phyloP scores from a whole-genome alignment of 2,113 vertebrate genomes.

The Muscicapa adusta region DNA sequence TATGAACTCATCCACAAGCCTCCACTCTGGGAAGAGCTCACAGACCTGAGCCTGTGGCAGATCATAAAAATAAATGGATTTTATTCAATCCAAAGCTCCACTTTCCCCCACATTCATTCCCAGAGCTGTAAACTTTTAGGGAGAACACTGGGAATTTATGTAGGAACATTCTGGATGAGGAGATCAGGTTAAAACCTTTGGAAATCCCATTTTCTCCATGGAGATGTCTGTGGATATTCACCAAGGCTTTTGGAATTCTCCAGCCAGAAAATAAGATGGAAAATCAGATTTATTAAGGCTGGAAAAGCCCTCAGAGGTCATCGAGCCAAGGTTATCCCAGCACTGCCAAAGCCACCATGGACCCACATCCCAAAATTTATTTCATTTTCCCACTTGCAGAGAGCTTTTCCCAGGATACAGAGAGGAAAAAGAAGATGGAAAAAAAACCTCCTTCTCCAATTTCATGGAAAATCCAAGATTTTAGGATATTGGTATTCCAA shows the following conservation, averaged over 20 bases:
- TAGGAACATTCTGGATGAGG: neutral
- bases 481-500: neutral
- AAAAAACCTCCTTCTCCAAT: neutral
- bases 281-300: neutral
- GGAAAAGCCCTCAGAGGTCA: neutral
- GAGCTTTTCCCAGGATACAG: neutral
- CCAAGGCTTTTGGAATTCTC: neutral
- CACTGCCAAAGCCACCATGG: neutral
- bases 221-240: rapidly evolving
- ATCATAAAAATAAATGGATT: constrained; percentile 31
- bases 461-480: too few species aligned
- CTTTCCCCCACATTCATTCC: neutral
- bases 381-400: neutral
- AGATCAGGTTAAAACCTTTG: neutral
- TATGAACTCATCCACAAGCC: neutral
- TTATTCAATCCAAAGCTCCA: neutral
- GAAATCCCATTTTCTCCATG: neutral
- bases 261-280: neutral
- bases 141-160: neutral
- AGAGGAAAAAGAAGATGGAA: rapidly evolving
- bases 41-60: neutral
- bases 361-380: neutral
- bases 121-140: neutral
- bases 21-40: neutral
- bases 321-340: neutral